These are phyloP conservation scores for Drosophila lacteicornis DNA, from an alignment of 1,140 invertebrate genomes.

Conservation along the genomic window DNA sequence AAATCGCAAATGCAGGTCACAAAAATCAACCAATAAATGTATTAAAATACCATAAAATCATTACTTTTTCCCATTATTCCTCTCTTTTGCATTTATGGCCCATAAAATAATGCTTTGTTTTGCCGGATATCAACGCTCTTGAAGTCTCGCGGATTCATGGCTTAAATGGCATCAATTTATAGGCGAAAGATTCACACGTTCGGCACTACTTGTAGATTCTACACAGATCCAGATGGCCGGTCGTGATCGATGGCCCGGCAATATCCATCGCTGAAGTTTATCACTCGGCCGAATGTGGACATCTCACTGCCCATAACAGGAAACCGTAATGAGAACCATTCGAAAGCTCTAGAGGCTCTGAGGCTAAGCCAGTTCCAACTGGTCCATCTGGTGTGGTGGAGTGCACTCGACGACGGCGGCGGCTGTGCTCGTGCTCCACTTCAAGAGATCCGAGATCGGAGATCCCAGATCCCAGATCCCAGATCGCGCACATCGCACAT, in stretches of 20 bases:
- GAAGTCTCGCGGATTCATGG: background rate
- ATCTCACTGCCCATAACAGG: constrained; percentile 51
- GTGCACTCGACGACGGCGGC: constrained; percentile 53
- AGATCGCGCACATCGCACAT: background rate
- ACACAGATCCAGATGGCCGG: constrained; percentile 15
- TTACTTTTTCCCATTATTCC: no score
- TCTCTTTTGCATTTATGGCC: background rate
- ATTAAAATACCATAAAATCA: no score
- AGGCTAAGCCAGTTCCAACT: constrained; percentile 5
- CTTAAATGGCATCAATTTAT: constrained; percentile 4
- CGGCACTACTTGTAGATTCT: constrained; percentile 20
- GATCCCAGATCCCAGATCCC: constrained; percentile 27
- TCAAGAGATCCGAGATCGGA: constrained; percentile 34
- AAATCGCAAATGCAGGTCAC: background rate
- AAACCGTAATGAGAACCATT: constrained; percentile 55
- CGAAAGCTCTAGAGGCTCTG: constrained; percentile 34
- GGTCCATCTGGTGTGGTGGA: constrained; percentile 26
- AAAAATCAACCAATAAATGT: no score
- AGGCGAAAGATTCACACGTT: constrained; percentile 18
- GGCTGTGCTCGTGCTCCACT: constrained; percentile 59
- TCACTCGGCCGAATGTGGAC: constrained; percentile 45
- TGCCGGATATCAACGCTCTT: constrained; percentile 1
- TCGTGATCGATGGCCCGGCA: constrained; percentile 42
- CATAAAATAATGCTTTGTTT: background rate
- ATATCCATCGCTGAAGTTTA: constrained; percentile 39